Evolutionary conservation across 2,797 vertebrate genomes (phyloP), one percentile per base, ranked within the genome.

Genomic region (Forpus xanthops): DNA sequence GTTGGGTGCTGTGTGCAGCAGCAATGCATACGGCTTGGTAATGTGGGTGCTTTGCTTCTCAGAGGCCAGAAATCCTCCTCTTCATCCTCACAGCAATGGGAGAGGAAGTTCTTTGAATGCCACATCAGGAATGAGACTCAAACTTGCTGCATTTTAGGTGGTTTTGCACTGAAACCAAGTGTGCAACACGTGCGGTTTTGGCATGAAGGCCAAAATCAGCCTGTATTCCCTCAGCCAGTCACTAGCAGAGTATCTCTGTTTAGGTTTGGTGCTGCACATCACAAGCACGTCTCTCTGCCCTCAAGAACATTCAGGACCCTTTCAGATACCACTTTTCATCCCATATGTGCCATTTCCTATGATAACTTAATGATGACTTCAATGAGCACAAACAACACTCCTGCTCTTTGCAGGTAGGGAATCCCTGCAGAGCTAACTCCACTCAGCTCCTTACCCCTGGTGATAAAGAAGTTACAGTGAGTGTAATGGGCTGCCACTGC

Each of bases 211-310:
- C 30, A 28, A 20, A 11, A 50, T 33, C 9, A 11, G 27, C 25
- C 45, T 0, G 0, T 24, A 2, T 11, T 47, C 14, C 3, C 58
- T 81, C 16, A 1, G 1, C 24, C 11, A 6, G 55, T 60, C 62
- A 4, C 30, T 20, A 31, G 47, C 6, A 1, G 15, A 8, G 24
- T 17, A 18, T 18, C 56, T 76, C 68, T 60, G 28, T 44, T 45
- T 61, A 5, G 19, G 11, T 45, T 70, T 39, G 55, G 16, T 42
- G 20, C 61, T 56, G n/a, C 62, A 16, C 39, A 6, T 44, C 47
- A 5, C 10, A 3, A 60, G 33, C 47, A 2, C 4, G 0, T 55
- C 0, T 0, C 3, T 1, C n/a, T 50, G 56, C 39, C 44, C 37
- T 82, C 42, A 2, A 8, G 53, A n/a, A 15, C 2, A 0, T 42